phyloP scores from a whole-genome alignment of 1,140 invertebrate species.

The Sycophila sp. region DNA sequence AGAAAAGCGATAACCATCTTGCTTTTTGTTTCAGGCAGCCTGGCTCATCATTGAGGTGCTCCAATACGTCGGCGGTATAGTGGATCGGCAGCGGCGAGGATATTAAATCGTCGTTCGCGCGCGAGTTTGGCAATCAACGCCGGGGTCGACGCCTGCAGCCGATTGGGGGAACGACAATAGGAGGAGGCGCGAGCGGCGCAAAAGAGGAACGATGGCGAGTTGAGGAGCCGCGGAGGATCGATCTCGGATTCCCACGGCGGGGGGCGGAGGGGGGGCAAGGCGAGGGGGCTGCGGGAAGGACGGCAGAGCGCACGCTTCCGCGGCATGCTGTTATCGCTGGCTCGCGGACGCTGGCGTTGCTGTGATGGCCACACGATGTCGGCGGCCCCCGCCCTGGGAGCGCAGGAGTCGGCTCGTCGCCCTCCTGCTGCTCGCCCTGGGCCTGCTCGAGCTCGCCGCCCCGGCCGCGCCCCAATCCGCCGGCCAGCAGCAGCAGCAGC shows the following conservation, averaged over 20 bases:
- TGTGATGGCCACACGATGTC: conserved; percentile 64
- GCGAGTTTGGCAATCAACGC: neutral
- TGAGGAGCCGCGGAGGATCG: neutral
- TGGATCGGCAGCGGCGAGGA: neutral
- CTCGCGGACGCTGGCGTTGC: conserved; percentile 39
- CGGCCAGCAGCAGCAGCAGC: neutral
- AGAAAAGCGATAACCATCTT: too few species aligned
- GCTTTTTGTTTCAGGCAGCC: too few species aligned
- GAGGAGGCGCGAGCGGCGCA: neutral
- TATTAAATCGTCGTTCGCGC: neutral
- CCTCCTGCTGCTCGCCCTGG: conserved; percentile 34
- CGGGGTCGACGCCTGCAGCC: neutral
- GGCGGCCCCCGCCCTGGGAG: conserved; percentile 54
- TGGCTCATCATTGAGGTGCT: too few species aligned
- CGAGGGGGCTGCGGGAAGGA: neutral
- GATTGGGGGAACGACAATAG: neutral
- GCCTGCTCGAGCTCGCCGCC: conserved; percentile 37
- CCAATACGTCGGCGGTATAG: neutral
- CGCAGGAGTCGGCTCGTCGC: conserved; percentile 36
- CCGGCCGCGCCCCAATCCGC: conserved; percentile 22
- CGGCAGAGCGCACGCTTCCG: neutral
- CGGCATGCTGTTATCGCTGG: conserved; percentile 47
- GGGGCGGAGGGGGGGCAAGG: neutral
- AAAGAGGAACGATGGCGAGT: neutral
- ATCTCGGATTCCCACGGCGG: neutral